These are phyloP conservation scores for Philopotamus ludificatus DNA, from an alignment of 1,140 invertebrate species.

Conservation along the genomic window DNA sequence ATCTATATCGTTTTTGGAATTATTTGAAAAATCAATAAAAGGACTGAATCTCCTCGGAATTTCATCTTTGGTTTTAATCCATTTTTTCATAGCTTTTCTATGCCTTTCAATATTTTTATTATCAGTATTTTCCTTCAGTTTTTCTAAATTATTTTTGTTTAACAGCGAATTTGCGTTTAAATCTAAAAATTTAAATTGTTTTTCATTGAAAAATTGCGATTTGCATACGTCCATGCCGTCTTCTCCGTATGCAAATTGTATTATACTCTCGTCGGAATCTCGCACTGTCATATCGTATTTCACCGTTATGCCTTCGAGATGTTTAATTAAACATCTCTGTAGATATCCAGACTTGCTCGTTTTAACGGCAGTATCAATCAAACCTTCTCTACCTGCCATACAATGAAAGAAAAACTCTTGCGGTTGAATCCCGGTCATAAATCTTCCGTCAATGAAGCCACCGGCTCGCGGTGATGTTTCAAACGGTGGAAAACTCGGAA, in stretches of 20 bases:
- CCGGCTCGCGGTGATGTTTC: slow-evolving; percentile 90
- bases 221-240: slow-evolving; percentile 93
- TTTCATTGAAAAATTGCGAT: slow-evolving; percentile 78
- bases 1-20: slow-evolving; percentile 12
- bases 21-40: slow-evolving; percentile 42
- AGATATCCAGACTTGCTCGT: slow-evolving; percentile 97
- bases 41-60: slow-evolving; percentile 45
- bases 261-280: slow-evolving; percentile 90
- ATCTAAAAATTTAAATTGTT: slow-evolving; percentile 79
- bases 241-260: slow-evolving; percentile 97
- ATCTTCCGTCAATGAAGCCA: slow-evolving; percentile 93
- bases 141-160: slow-evolving; percentile 58
- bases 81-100: slow-evolving; percentile 59
- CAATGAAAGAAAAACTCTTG: slow-evolving; percentile 99
- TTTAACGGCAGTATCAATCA: slow-evolving; percentile 84
- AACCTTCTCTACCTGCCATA: slow-evolving; percentile 97
- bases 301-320: slow-evolving; percentile 90
- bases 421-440: slow-evolving; percentile 95
- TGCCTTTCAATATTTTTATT: slow-evolving; percentile 53
- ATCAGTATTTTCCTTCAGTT: slow-evolving; percentile 57
- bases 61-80: slow-evolving; percentile 60
- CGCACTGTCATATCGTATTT: slow-evolving; percentile 93
- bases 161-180: slow-evolving; percentile 72
- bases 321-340: slow-evolving; percentile 96
- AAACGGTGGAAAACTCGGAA: slow-evolving; percentile 92